Conservation (phyloP, 1,140 invertebrate genomes). For the Panagrolaimus sp. region DNA sequence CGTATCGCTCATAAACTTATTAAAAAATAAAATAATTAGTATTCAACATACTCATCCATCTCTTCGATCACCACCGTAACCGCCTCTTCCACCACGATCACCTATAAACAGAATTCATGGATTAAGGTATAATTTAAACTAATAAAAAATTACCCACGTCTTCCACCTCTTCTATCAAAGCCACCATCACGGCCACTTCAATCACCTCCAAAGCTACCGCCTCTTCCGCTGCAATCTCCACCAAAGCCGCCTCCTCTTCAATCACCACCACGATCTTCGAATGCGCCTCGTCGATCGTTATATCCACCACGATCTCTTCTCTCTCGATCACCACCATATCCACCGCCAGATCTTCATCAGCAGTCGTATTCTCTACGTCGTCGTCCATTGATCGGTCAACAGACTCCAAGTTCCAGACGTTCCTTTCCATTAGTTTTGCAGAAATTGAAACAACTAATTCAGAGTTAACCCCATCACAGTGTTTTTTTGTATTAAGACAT, state of each 20-base stretch:
- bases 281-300: too few species aligned
- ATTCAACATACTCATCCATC: constrained; percentile 19
- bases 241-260: constrained; percentile 28
- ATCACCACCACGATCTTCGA: constrained; percentile 57
- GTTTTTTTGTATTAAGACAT: too few species aligned
- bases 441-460: too few species aligned
- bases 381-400: background rate
- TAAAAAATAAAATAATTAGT: too few species aligned
- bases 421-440: too few species aligned
- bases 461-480: too few species aligned
- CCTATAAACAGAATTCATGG: background rate
- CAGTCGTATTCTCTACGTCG: background rate
- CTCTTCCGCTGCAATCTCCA: constrained; percentile 30
- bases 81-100: background rate
- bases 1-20: too few species aligned
- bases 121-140: constrained; percentile 56
- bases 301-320: constrained; percentile 4
- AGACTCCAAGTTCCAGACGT: too few species aligned
- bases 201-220: constrained; percentile 37
- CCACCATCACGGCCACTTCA: constrained; percentile 35
- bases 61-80: constrained; percentile 21
- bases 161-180: constrained; percentile 63
- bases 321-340: background rate
- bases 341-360: background rate
- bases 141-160: constrained; percentile 65